Conservation (phyloP, 2,888 invertebrate species). For the Nomada hirtipes region DNA sequence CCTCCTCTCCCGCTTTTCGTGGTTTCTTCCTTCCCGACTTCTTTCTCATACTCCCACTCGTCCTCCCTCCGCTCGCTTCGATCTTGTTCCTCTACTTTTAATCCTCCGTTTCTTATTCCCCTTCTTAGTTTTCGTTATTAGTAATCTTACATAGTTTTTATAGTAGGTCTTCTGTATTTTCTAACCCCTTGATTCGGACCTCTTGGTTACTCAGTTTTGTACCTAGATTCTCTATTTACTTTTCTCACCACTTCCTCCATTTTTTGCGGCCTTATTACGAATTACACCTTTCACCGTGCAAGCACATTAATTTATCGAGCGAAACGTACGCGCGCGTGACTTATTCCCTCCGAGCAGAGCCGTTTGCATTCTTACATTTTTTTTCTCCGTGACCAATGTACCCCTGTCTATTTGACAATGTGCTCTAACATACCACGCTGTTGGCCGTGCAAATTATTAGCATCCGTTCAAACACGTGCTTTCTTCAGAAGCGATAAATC, state of each 20-base stretch:
- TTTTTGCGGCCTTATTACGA: too few species aligned
- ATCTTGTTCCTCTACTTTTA: slow-evolving; percentile 6
- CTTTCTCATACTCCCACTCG: slow-evolving; percentile 32
- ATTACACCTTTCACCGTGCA: neutral
- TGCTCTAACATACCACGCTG: slow-evolving; percentile 35
- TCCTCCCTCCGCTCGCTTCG: neutral
- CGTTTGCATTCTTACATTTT: neutral
- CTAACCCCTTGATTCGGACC: too few species aligned
- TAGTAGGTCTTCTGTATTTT: too few species aligned
- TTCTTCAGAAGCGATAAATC: slow-evolving; percentile 59
- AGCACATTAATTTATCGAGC: neutral
- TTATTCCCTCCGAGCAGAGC: slow-evolving; percentile 2
- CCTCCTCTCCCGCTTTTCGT: slow-evolving; percentile 31
- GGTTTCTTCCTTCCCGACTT: slow-evolving; percentile 35
- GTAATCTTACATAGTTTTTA: too few species aligned
- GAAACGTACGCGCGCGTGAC: neutral
- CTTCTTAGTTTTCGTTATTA: too few species aligned
- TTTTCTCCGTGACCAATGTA: slow-evolving; percentile 17
- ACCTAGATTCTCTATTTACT: too few species aligned
- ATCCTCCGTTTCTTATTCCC: slow-evolving; percentile 10
- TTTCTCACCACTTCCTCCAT: too few species aligned
- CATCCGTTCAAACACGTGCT: slow-evolving; percentile 42
- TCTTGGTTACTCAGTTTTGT: too few species aligned
- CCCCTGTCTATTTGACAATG: slow-evolving; percentile 40
- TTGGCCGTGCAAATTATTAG: slow-evolving; percentile 55